Evolutionary conservation across 1,140 invertebrate species (phyloP), one percentile per base, ranked within the genome.

Genomic region (Mylabris phalerata): DNA sequence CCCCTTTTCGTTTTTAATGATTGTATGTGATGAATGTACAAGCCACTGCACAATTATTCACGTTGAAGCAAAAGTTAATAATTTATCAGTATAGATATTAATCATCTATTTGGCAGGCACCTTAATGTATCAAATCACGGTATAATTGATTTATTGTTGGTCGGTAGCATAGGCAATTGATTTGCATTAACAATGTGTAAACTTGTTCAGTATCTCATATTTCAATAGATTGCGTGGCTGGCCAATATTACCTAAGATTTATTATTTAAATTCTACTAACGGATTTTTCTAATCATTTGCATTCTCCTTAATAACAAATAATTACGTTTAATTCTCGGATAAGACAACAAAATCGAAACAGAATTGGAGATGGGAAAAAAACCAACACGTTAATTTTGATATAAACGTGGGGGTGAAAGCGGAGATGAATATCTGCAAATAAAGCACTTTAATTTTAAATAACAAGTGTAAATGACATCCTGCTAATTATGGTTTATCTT

Each of bases 401-500:
- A 59, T 58, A 59, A 59, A 59, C 52, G 50, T 50, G 51, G 50
- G 55, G 60, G 49, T 48, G 55, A 48, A 63, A 61, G 57, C 52
- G 43, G 55, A 65, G 67, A 69, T 69, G 62, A 57, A 63, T 67
- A 66, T 67, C 67, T 60, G 54, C 56, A 62, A 63, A 65, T 67
- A 65, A 68, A 68, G 59, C 68, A 70, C 63, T 72, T 72, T 70
- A 72, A 72, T 68, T 69, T 72, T 63, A 69, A 72, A 73, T 68
- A 72, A 71, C 71, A 73, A 72, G 68, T 71, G 69, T 70, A 71
- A 72, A 72, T 70, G 71, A 72, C 71, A 72, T 60, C 55, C 54
- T 60, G 63, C 65, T 72, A 72, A 72, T 72, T 72, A 68, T 69
- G 68, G 69, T 72, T 72, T 72, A 72, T 72, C 71, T 72, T 70